These are phyloP conservation scores for Oncorhynchus mykiss DNA, from an alignment of 2,113 vertebrate genomes.

Conservation along the genomic window DNA sequence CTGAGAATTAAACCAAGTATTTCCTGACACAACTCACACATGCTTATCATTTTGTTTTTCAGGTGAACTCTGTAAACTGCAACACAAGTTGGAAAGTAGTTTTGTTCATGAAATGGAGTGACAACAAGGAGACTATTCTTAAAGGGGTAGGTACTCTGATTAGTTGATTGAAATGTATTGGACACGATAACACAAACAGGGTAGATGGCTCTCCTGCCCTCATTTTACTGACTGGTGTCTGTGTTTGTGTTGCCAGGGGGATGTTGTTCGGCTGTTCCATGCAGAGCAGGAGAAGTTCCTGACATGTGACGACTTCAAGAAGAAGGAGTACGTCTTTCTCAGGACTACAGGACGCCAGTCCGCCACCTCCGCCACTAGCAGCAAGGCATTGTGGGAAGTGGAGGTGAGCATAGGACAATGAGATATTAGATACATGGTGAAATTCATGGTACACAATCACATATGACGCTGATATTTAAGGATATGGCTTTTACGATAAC, in stretches of 20 bases:
- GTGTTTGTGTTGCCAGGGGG: conserved; percentile 77
- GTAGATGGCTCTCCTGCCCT: neutral
- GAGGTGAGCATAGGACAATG: conserved; percentile 76
- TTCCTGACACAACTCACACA: neutral
- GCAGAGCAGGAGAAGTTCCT: conserved; percentile 98
- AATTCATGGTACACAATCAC: neutral
- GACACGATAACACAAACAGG: too few relatives aligned
- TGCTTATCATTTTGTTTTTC: conserved; percentile 3
- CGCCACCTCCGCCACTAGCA: conserved; percentile 95
- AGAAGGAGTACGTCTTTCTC: conserved; percentile 94
- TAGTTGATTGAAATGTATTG: neutral
- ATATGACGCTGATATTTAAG: too few relatives aligned
- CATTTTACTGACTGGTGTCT: neutral
- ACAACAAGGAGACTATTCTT: conserved; percentile 95
- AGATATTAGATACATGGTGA: too few relatives aligned
- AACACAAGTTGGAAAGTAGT: conserved; percentile 99
- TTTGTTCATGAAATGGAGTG: conserved; percentile 99
- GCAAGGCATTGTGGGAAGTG: conserved; percentile 97
- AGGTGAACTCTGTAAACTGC: conserved; percentile 99
- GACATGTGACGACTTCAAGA: conserved; percentile 93
- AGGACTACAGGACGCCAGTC: conserved; percentile 95
- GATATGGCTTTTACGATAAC: too few relatives aligned
- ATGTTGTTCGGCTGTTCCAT: conserved; percentile 94
- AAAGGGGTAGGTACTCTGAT: conserved; percentile 83
- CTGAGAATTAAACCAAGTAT: neutral